Conservation (phyloP, 2,888 invertebrate species). For the Kuschelorhynchus macadamiae region DNA sequence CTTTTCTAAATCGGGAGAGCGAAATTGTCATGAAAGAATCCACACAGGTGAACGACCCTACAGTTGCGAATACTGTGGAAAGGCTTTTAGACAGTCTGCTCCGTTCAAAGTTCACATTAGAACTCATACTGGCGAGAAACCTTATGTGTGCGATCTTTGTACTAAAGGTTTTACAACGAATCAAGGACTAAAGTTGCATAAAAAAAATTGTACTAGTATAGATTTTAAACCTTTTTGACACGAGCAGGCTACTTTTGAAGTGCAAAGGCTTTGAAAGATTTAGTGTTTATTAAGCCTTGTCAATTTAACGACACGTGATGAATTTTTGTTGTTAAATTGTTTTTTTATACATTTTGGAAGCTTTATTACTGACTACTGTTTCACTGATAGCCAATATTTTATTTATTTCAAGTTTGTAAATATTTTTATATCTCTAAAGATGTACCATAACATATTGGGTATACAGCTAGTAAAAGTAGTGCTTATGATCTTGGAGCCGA, state of each 20-base stretch:
- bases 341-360: no score
- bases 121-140: conserved; percentile 62
- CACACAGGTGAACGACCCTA: conserved; percentile 66
- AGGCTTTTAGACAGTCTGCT: conserved; percentile 62
- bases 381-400: no score
- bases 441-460: no score
- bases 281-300: no score
- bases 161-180: conserved; percentile 60
- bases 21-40: conserved; percentile 63
- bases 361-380: background rate
- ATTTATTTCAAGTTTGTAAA: no score
- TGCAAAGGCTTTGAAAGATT: no score
- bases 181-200: conserved; percentile 59
- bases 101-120: conserved; percentile 62
- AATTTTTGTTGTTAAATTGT: no score
- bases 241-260: background rate
- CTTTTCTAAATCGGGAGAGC: conserved; percentile 60
- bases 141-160: conserved; percentile 62
- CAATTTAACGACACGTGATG: no score
- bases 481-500: no score
- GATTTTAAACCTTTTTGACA: conserved; percentile 31
- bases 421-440: no score
- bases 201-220: conserved; percentile 55
- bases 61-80: conserved; percentile 64
- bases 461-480: no score